phyloP scores from a whole-genome alignment of 2,888 invertebrate species.

The Morpho achilles region DNA sequence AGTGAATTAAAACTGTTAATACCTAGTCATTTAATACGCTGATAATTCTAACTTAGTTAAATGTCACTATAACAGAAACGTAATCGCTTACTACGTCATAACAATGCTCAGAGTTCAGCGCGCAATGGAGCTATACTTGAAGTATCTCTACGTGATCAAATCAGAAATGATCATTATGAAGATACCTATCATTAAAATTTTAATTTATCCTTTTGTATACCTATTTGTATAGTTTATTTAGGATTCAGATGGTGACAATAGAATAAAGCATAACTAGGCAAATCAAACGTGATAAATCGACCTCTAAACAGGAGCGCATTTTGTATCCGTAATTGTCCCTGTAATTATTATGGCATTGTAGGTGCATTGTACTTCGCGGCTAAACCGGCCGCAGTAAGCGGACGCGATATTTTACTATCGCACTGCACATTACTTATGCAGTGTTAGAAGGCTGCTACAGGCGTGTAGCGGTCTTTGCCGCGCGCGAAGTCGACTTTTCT shows the following conservation, averaged over 20 bases:
- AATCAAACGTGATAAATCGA: conserved; percentile 17
- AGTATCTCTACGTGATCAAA: too few relatives aligned
- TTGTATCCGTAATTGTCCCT: conserved; percentile 60
- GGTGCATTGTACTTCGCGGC: conserved; percentile 48
- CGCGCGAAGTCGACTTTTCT: conserved; percentile 26
- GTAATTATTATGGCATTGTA: conserved; percentile 72
- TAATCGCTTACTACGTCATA: too few relatives aligned
- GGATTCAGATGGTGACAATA: conserved; percentile 5
- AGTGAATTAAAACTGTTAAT: too few relatives aligned
- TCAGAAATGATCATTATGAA: too few relatives aligned
- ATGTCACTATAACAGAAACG: too few relatives aligned
- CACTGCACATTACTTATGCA: conserved; percentile 51
- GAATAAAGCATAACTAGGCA: conserved; percentile 14
- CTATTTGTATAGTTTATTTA: neutral
- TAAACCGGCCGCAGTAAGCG: conserved; percentile 60
- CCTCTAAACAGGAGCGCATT: conserved; percentile 38
- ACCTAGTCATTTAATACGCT: too few relatives aligned
- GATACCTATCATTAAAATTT: too few relatives aligned
- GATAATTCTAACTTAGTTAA: too few relatives aligned
- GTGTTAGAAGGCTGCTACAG: conserved; percentile 67
- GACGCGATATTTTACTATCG: conserved; percentile 51
- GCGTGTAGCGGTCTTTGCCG: conserved; percentile 56
- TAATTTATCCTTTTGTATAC: neutral
- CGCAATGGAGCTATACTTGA: too few relatives aligned
- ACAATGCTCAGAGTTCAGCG: too few relatives aligned